Conservation (phyloP, 2,888 invertebrate genomes). For the Protophormia terraenovae region DNA sequence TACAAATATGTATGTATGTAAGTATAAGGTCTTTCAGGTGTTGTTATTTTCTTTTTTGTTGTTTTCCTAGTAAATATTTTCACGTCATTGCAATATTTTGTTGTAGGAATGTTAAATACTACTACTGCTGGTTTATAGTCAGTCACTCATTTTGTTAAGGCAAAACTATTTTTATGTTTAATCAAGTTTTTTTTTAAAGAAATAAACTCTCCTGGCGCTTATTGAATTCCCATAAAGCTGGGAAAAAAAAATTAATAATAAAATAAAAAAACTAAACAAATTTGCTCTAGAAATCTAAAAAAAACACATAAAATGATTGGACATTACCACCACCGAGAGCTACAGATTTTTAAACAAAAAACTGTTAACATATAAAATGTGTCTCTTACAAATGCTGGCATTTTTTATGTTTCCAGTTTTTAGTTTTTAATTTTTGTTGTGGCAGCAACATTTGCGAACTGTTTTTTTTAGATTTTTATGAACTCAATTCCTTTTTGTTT, state of each 20-base stretch:
- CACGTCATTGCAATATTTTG: conserved; percentile 41
- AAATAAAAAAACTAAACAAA: conserved; percentile 38
- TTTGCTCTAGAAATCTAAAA: conserved; percentile 55
- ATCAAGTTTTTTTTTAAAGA: conserved; percentile 32
- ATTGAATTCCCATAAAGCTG: conserved; percentile 27
- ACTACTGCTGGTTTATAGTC: too few species aligned
- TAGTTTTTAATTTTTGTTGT: background rate
- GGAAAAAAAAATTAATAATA: background rate
- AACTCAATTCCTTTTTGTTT: conserved; percentile 28
- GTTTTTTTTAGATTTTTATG: background rate
- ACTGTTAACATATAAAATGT: background rate
- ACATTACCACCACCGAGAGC: conserved; percentile 21
- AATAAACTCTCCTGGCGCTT: conserved; percentile 57
- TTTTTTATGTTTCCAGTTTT: too few species aligned
- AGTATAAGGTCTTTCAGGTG: conserved; percentile 52
- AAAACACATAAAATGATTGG: conserved; percentile 31
- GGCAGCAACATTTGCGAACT: conserved; percentile 3
- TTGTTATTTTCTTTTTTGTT: conserved; percentile 4
- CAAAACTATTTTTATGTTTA: background rate
- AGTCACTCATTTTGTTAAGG: background rate
- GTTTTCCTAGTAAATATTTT: conserved; percentile 50
- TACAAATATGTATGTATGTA: conserved; percentile 38
- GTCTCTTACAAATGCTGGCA: background rate
- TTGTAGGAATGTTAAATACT: conserved; percentile 27
- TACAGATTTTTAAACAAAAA: background rate